Percentiles rank a stretch among this genome's conserved stretches.
Conservation (phyloP, 2,797 vertebrate genomes). For the Rhinichthys osculus region DNA sequence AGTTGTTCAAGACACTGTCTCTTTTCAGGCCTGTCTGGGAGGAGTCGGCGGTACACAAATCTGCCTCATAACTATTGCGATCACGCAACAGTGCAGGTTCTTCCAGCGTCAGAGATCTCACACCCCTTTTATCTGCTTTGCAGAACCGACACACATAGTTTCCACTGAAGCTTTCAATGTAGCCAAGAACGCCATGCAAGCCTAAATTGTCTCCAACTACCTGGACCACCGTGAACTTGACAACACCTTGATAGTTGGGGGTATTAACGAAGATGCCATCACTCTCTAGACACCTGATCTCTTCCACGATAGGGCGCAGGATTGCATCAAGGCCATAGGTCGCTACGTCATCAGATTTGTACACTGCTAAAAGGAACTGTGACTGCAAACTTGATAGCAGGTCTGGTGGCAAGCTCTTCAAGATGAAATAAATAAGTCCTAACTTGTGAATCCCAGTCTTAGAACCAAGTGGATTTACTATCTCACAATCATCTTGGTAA, state of each 20-base stretch:
- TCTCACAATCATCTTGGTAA: constrained; percentile 43
- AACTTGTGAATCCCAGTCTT: constrained; percentile 43
- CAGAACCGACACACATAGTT: not conserved
- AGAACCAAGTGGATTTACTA: constrained; percentile 33
- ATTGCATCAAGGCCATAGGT: constrained; percentile 39
- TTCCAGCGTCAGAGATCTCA: no score
- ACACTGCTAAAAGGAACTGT: constrained; percentile 12
- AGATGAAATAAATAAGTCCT: constrained; percentile 35
- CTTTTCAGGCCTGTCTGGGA: no score
- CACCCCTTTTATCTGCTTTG: not conserved
- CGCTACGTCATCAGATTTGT: not conserved
- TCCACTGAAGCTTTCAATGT: no score
- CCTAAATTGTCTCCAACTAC: not conserved
- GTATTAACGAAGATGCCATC: constrained; percentile 21
- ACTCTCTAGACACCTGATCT: constrained; percentile 12
- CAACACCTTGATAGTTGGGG: not conserved
- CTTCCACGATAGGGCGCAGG: constrained; percentile 8
- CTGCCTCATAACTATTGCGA: no score
- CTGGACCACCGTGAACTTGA: not conserved
- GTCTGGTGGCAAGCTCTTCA: no score
- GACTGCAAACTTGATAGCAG: constrained; percentile 8
- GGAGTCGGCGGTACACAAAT: not conserved
- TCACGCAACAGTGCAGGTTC: no score
- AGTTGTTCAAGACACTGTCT: no score
- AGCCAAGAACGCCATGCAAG: not conserved